These are phyloP conservation scores for Aythya baeri DNA, from an alignment of 2,113 vertebrate species.

Conservation along the genomic window DNA sequence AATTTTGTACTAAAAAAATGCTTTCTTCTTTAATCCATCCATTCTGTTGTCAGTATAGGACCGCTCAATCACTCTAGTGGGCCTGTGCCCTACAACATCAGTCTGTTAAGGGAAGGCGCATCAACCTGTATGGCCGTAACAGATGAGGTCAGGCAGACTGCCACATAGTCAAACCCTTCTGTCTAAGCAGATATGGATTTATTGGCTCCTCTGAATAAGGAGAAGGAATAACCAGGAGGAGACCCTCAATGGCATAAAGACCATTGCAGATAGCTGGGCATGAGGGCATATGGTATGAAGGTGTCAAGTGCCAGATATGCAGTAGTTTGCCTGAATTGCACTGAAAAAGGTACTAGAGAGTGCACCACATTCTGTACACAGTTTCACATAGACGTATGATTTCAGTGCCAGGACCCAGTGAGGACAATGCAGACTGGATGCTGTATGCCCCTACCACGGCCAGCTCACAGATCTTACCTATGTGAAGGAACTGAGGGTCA, in stretches of 20 bases:
- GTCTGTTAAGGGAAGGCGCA: neutral
- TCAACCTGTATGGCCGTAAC: neutral
- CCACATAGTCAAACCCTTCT: neutral
- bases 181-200: neutral
- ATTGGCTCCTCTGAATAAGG: neutral
- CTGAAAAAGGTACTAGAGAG: neutral
- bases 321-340: neutral
- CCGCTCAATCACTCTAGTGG: neutral
- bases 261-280: neutral
- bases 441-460: rapidly evolving
- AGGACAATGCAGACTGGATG: neutral
- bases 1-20: neutral
- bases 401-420: neutral
- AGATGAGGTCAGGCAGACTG: neutral
- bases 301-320: neutral
- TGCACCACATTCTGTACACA: neutral
- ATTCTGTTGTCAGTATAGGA: neutral
- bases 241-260: neutral
- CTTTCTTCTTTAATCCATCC: neutral
- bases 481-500: neutral
- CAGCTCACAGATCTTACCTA: neutral
- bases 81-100: neutral
- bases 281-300: neutral
- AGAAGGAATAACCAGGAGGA: neutral
- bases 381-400: neutral